phyloP scores from a whole-genome alignment of 2,888 invertebrate species.

The Dryobotodes eremita region DNA sequence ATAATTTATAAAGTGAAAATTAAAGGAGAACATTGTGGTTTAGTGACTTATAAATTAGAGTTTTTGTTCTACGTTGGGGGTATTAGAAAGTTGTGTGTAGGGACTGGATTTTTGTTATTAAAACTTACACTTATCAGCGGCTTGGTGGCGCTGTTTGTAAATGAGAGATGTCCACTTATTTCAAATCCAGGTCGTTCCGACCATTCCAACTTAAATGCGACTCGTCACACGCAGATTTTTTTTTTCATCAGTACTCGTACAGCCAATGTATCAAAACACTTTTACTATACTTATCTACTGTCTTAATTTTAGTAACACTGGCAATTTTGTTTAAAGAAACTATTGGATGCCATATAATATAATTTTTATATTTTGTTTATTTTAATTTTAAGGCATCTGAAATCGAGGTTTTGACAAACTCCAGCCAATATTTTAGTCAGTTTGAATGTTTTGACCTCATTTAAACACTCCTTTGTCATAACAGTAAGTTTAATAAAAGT shows the following conservation, averaged over 20 bases:
- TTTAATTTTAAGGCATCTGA: neutral
- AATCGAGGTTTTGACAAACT: neutral
- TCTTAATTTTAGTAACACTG: neutral
- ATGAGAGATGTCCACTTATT: neutral
- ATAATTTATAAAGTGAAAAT: conserved; percentile 68
- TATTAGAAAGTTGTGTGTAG: conserved; percentile 34
- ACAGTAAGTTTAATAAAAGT: neutral
- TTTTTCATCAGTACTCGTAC: neutral
- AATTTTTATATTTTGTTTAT: neutral
- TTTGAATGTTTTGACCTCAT: neutral
- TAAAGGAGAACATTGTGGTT: conserved; percentile 50
- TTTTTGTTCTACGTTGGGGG: conserved; percentile 51
- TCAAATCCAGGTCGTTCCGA: neutral
- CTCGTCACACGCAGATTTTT: neutral
- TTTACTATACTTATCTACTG: neutral
- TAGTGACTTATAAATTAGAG: conserved; percentile 39
- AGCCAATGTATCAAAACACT: neutral
- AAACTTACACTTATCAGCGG: neutral
- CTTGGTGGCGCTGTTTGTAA: neutral
- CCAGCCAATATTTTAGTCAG: neutral
- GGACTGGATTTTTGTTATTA: neutral
- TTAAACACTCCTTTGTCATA: neutral
- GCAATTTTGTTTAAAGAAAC: neutral
- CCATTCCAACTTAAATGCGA: neutral
- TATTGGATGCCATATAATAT: neutral